phyloP scores from a whole-genome alignment of 1,140 invertebrate genomes.

The Fopius arisanus region DNA sequence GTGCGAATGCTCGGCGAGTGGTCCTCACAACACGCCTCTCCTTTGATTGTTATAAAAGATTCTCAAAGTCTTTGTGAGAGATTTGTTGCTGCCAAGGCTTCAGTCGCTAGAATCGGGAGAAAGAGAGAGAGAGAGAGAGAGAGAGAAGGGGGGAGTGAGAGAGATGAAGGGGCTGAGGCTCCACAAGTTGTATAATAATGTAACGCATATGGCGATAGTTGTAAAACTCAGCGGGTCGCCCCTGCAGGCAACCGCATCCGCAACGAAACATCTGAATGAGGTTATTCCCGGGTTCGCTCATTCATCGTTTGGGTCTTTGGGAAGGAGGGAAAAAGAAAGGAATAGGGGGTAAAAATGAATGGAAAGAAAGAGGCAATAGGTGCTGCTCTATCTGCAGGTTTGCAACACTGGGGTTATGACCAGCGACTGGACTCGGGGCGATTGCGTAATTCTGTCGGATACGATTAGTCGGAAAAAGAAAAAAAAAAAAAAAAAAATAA shows the following conservation, averaged over 20 bases:
- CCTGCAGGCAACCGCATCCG: conserved; percentile 32
- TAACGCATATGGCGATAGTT: conserved; percentile 63
- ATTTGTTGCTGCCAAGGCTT: conserved; percentile 28
- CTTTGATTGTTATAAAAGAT: conserved; percentile 53
- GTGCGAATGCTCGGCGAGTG: conserved; percentile 61
- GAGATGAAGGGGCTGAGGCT: conserved; percentile 19
- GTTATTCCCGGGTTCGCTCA: conserved; percentile 51
- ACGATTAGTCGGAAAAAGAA: conserved; percentile 57
- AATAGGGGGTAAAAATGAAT: conserved; percentile 10
- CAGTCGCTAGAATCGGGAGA: background rate
- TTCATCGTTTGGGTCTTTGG: conserved; percentile 43
- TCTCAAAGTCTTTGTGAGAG: conserved; percentile 58
- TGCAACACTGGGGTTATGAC: conserved; percentile 31
- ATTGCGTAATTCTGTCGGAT: conserved; percentile 50
- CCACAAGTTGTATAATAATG: conserved; percentile 60
- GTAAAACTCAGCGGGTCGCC: conserved; percentile 63
- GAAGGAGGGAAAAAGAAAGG: conserved; percentile 12
- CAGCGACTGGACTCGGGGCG: conserved; percentile 39
- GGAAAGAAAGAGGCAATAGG: background rate
- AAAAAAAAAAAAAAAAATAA: conserved; percentile 34
- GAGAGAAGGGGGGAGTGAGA: background rate
- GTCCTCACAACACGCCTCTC: conserved; percentile 41
- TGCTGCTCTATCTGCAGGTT: background rate
- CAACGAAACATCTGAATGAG: conserved; percentile 56
- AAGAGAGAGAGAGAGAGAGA: conserved; percentile 10